Conservation (phyloP, 1,140 invertebrate genomes). For the Phymorhynchus buccinoides region DNA sequence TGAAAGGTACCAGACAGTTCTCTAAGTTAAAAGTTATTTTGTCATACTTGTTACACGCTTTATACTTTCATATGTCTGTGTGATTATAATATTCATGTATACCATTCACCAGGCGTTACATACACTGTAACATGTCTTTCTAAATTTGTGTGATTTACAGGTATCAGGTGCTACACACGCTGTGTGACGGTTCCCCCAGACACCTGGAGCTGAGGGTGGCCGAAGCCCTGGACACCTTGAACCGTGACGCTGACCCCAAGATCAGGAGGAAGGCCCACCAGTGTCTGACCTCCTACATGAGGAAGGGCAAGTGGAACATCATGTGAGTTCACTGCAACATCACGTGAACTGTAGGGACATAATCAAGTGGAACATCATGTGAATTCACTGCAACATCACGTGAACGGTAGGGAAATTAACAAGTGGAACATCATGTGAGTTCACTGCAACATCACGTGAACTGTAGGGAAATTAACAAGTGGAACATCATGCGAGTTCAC, state of each 20-base stretch:
- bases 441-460: too few relatives aligned
- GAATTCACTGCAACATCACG: not conserved
- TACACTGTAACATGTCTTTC: too few relatives aligned
- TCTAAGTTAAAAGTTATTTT: too few relatives aligned
- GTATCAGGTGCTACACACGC: constrained; percentile 66
- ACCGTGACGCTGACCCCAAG: constrained; percentile 63
- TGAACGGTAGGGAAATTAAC: too few relatives aligned
- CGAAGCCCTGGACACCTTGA: constrained; percentile 66
- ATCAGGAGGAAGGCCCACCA: constrained; percentile 69
- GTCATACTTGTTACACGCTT: too few relatives aligned
- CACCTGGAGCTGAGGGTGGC: constrained; percentile 65
- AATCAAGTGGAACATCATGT: not conserved
- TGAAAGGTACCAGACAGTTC: too few relatives aligned
- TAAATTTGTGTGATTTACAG: constrained; percentile 26
- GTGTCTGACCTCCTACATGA: constrained; percentile 63
- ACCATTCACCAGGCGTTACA: too few relatives aligned
- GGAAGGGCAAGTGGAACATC: constrained; percentile 71
- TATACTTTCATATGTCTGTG: too few relatives aligned
- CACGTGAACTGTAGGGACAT: not conserved
- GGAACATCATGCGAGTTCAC: not conserved
- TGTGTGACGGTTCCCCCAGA: constrained; percentile 70
- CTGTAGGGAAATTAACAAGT: not conserved
- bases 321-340: constrained; percentile 60
- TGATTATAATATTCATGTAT: too few relatives aligned
- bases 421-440: not conserved